phyloP scores from a whole-genome alignment of 2,113 vertebrate species.

The Castor canadensis region DNA sequence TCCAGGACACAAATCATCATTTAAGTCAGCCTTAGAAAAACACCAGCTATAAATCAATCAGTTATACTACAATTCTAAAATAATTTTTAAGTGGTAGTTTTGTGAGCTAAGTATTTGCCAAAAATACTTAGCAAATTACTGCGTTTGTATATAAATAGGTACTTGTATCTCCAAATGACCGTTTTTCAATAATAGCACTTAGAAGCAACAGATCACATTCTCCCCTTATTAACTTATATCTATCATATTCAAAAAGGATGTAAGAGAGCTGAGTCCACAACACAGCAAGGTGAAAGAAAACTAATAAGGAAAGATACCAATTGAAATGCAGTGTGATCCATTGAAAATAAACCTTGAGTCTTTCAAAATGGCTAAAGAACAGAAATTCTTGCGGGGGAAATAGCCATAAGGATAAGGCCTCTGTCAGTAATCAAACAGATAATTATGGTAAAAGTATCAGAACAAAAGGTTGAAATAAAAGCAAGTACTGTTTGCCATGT shows the following conservation, averaged over 20 bases:
- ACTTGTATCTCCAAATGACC: not conserved
- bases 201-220: not conserved
- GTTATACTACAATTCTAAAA: not conserved
- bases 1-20: not conserved
- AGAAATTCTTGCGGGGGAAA: not conserved
- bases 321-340: not conserved
- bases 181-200: not conserved
- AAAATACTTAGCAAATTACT: not conserved
- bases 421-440: not conserved
- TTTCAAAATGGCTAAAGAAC: not conserved
- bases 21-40: not conserved
- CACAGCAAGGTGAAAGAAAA: not conserved
- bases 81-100: constrained; percentile 8
- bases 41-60: not conserved
- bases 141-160: not conserved
- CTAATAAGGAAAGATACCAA: not conserved
- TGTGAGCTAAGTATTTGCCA: not conserved
- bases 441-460: not conserved
- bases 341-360: not conserved
- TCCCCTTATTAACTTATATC: not conserved
- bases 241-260: not conserved
- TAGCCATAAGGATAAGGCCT: not conserved
- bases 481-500: not conserved
- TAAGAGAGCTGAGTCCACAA: not conserved
- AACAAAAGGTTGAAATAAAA: constrained; percentile 19